Base-by-base conservation (phyloP, 2,888 invertebrate genomes). In the Rhagium mordax region DNA sequence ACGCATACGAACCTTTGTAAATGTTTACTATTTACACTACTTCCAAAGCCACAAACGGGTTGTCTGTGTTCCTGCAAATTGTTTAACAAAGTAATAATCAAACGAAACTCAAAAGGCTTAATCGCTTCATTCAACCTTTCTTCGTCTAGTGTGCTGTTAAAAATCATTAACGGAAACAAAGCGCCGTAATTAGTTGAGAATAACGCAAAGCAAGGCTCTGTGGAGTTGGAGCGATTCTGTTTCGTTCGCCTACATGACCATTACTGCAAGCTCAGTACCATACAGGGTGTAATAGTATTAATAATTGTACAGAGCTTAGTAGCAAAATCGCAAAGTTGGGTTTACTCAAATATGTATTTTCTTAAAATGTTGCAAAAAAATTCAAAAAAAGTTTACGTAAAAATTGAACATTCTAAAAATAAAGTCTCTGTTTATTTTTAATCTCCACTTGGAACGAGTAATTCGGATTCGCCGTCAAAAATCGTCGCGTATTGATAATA, bases 101-200 rank as follows among this genome's bases (percentile, higher is more conserved):
- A 65, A 21, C 27, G 51, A 41, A 29, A 21, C 27, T 62, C 49
- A 65, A 71, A 64, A 67, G 70, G 33, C 48, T 68, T 70, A 65
- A 72, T 61, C 51, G 72, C 62, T 66, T 70, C 16, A 62, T 66
- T 27, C 49, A 64, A 62, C 70, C 64, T 51, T 65, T 29, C 60
- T 68, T 68, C 68, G 68, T 60, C 67, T 67, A 51, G 71, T 70
- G 70, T 60, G 48, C 68, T 57, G 74, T 74, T 74, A 76, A 76
- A 76, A 74, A 74, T 74, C 73, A 71, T 76, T 74, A 76, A 71
- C 74, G 69, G 71, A 74, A 76, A 76, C 74, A 76, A 75, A 74
- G 76, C 24, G 41, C 48, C 48, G 71, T 74, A 76, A 76, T 76
- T 76, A 76, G 76, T 62, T 53, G 71, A 67, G 64, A 76, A 76